Evolutionary conservation across 2,113 vertebrate species (phyloP).

Genomic region (human (Homo sapiens)): GRCh38 chr4:171560001-171560500

Average conservation of each 20-base stretch:
- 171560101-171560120: background rate
- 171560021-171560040: background rate
- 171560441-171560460: background rate
- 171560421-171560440: background rate
- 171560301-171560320: background rate
- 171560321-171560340: background rate
- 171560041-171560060: background rate
- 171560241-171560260: background rate
- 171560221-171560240: background rate
- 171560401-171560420: background rate
- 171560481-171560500: background rate
- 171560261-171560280: background rate
- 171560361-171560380: background rate
- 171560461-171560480: background rate
- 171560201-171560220: background rate
- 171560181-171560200: background rate
- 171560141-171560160: background rate
- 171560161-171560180: background rate
- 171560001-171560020: background rate
- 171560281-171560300: background rate
- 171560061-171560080: background rate
- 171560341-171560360: background rate
- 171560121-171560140: background rate
- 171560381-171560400: background rate
- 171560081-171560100: background rate